Evolutionary conservation across 2,797 vertebrate species (phyloP), one percentile per base, ranked within the genome.

Genomic region (Taeniopygia guttata): DNA sequence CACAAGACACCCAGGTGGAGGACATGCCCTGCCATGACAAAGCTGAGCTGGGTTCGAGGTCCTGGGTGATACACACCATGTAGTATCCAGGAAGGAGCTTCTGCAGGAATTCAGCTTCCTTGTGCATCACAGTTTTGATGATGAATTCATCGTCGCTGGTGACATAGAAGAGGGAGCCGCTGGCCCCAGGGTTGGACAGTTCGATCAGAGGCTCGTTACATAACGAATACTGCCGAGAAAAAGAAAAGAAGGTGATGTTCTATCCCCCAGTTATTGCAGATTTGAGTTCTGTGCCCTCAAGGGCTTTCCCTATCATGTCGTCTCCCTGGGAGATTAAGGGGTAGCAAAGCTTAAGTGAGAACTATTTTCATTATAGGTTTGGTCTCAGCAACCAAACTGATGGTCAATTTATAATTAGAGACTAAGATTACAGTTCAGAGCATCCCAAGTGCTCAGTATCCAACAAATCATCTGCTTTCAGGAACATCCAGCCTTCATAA

Each of bases 81-180:
- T 99, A 99, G 98, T 99, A 99, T 93, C 99, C 99, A 3, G 99
- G 99, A 74, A 99, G 98, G 91, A 99, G 98, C 93, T 99, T 99
- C 98, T 99, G 99, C 54, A 99, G 97, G 96, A 99, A 99, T 91
- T 99, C 99, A 0, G 99, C 99, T 94, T 99, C 99, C 94, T 99
- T 99, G 98, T 99, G 99, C 99, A 99, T 99, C 95, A 99, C 99
- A 0, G 99, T 99, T 97, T 99, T 99, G 96, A 99, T 99, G 97
- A 99, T 99, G 97, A 99, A 99, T 96, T 99, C 99, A 5, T 99
- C 99, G 4, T 99, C 99, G 77, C 98, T 99, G 38, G 99, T 99
- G 58, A 99, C 98, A 25, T 99, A 99, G 98, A 99, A 99, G 76
- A 99, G 98, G 2, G 99, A 99, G 78, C 99, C 99, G 0, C 99